Base-by-base conservation (phyloP, 2,797 vertebrate genomes). In the Eospalax fontanierii region DNA sequence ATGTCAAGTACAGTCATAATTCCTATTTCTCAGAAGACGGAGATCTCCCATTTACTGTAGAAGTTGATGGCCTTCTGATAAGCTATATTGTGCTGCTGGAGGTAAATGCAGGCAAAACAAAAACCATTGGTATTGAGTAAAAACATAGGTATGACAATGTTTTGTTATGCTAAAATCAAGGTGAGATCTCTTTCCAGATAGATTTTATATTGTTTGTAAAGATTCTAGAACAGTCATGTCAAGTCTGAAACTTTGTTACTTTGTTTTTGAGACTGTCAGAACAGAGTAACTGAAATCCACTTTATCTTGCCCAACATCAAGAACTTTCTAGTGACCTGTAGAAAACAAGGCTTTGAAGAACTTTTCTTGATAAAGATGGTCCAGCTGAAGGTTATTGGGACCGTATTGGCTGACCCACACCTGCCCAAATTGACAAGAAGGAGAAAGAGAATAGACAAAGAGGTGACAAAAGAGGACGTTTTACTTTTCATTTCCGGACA, bases 151-250 rank as follows among this genome's bases (percentile, higher is more conserved):
- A n/a, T 35, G 12, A n/a, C 57, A 54, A 54, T 54, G 50, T 96
- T 96, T 94, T 91, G 97, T 97, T 96, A 87, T 95, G 24, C 71
- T 97, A 97, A 97, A 98, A 97, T 30, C 84, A 97, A 66, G 26
- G 63, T 66, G 90, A 54, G 94, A 87, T 96, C 12, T 6, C 89
- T 96, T 80, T 92, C 80, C 92, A 97, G 91, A 43, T 91, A 50
- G 12, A 95, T 95, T 97, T 97, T 96, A 26, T 50, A 46, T 96
- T 93, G 96, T 97, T 96, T 96, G 11, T 94, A 96, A 74, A 79
- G 96, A 68, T 97, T 87, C 96, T 93, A 96, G 97, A 97, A 97
- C 90, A 92, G 1, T 46, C 89, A 70, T 74, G 92, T 96, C 68
- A 91, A 78, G 96, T 96, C 50, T 96, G 28, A 96, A 84, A 97